These are phyloP conservation scores for Deilephila porcellus DNA, from an alignment of 2,888 invertebrate genomes.

Conservation along the genomic window DNA sequence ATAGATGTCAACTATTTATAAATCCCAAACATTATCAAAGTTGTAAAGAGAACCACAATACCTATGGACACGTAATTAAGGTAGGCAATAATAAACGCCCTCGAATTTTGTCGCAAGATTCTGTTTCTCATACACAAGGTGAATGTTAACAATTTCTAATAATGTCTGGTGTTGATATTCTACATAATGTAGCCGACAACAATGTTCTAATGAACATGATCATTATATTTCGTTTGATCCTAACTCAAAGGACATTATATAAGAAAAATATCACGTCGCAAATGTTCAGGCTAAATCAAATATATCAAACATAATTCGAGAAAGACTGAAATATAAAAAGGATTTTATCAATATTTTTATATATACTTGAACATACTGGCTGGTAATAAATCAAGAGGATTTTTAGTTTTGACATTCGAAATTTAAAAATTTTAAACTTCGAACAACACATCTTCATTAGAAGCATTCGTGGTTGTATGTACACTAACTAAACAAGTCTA, in stretches of 20 bases:
- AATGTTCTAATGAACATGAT: background rate
- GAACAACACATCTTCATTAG: too few species aligned
- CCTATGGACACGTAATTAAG: background rate
- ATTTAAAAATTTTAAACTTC: too few species aligned
- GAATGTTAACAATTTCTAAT: background rate
- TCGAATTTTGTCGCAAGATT: background rate
- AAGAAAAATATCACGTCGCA: slow-evolving; percentile 6
- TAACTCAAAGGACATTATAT: background rate
- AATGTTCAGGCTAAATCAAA: too few species aligned
- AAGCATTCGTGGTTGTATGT: too few species aligned
- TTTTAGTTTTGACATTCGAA: too few species aligned
- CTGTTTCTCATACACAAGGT: background rate
- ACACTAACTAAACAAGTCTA: background rate
- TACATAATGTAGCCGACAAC: background rate
- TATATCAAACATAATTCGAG: too few species aligned
- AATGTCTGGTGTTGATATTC: background rate
- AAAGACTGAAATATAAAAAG: too few species aligned
- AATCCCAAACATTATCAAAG: background rate
- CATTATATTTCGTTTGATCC: background rate
- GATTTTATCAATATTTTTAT: too few species aligned
- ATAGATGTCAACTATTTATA: background rate
- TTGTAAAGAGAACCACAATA: background rate
- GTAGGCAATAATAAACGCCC: too few species aligned
- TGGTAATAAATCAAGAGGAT: too few species aligned
- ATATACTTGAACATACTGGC: too few species aligned